Percentiles rank a stretch among this genome's conserved stretches.
phyloP scores from a whole-genome alignment of 2,797 vertebrate genomes.

The Cottoperca gobio region DNA sequence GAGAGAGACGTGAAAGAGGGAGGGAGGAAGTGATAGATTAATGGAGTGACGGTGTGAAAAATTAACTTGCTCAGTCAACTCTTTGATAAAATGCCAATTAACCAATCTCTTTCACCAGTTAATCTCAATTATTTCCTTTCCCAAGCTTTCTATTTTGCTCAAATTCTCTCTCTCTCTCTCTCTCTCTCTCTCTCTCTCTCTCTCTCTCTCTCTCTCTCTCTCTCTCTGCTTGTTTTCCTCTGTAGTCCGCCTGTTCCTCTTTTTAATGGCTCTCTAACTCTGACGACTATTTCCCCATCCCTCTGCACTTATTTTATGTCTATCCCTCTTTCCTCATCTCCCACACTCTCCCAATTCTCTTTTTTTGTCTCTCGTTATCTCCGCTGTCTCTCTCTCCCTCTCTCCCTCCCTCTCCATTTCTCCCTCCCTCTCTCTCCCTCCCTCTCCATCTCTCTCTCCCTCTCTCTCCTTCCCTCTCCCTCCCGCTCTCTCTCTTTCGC shows the following conservation, averaged over 20 bases:
- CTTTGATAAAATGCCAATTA: conserved; percentile 75
- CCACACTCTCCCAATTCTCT: conserved; percentile 6
- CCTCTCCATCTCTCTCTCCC: conserved; percentile 31
- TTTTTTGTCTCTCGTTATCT: conserved; percentile 38
- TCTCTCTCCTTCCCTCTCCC: conserved; percentile 20
- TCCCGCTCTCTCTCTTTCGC: conserved; percentile 5
- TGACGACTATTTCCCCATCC: conserved; percentile 31
- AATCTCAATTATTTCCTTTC: conserved; percentile 54
- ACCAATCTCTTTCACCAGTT: conserved; percentile 61
- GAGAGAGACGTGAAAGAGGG: not conserved
- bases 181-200: conserved; percentile 1
- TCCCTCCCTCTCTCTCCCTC: conserved; percentile 15
- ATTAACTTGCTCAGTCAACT: conserved; percentile 51
- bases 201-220: not conserved
- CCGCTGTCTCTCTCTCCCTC: conserved; percentile 21
- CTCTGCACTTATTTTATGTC: conserved; percentile 51
- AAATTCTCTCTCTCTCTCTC: not conserved
- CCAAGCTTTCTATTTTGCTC: conserved; percentile 39
- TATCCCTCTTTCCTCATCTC: conserved; percentile 40
- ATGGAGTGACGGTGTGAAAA: conserved; percentile 50
- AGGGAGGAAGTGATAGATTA: conserved; percentile 29
- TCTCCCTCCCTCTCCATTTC: conserved; percentile 11
- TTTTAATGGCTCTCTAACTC: conserved; percentile 54
- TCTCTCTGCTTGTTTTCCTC: conserved; percentile 22
- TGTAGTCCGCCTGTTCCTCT: conserved; percentile 37